Evolutionary conservation across 2,888 invertebrate species (phyloP).

Genomic region (Ormyrus labotus): DNA sequence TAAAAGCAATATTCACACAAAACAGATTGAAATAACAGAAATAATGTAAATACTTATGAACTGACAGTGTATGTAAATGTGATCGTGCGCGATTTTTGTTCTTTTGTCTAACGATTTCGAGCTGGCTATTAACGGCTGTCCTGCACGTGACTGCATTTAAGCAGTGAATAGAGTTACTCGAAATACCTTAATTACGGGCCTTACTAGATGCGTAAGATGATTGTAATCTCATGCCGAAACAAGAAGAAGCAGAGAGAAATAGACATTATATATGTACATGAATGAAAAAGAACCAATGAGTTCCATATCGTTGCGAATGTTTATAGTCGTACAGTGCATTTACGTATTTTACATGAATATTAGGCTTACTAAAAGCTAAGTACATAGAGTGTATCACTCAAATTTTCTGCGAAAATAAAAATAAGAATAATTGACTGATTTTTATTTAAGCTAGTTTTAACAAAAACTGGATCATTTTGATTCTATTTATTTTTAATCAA

Average conservation of each 20-base stretch:
- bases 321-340: conserved; percentile 21
- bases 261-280: too few species aligned
- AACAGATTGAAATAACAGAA: too few species aligned
- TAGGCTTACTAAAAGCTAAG: conserved; percentile 20
- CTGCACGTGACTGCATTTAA: conserved; percentile 24
- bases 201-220: conserved; percentile 68
- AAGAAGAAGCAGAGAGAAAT: conserved; percentile 28
- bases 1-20: too few species aligned
- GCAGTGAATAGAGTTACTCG: conserved; percentile 64
- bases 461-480: neutral
- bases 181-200: conserved; percentile 68
- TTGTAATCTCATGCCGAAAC: conserved; percentile 45
- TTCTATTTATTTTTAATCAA: neutral
- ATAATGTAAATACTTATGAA: too few species aligned
- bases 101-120: conserved; percentile 11
- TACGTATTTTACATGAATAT: conserved; percentile 10
- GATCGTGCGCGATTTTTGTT: conserved; percentile 35
- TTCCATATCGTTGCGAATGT: conserved; percentile 14
- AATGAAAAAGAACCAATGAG: neutral
- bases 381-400: neutral
- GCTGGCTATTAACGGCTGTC: conserved; percentile 11
- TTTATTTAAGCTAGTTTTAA: conserved; percentile 23
- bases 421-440: conserved; percentile 27
- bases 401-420: neutral
- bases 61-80: conserved; percentile 29